phyloP scores from a whole-genome alignment of 2,888 invertebrate genomes.

The Drosophila subsilvestris region DNA sequence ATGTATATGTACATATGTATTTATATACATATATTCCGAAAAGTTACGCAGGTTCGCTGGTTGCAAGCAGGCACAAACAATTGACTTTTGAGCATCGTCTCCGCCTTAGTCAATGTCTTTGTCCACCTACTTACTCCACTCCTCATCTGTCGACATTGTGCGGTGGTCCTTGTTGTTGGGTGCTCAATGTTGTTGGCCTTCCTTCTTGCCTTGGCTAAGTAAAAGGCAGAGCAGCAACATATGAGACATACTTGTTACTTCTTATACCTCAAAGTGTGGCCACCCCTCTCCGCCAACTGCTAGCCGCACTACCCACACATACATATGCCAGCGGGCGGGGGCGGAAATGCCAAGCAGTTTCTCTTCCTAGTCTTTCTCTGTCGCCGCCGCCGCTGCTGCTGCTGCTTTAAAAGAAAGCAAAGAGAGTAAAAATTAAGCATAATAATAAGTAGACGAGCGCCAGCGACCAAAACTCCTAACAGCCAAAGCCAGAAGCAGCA shows the following conservation, averaged over 20 bases:
- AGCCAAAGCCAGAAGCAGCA: conserved; percentile 30
- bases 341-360: conserved; percentile 41
- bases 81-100: conserved; percentile 67
- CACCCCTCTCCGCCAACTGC: too few species aligned
- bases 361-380: conserved; percentile 11
- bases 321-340: too few species aligned
- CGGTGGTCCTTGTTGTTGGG: conserved; percentile 39
- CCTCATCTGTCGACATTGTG: conserved; percentile 41
- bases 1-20: not conserved
- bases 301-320: too few species aligned
- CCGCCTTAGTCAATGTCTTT: conserved; percentile 27
- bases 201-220: conserved; percentile 29
- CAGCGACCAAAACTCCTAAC: conserved; percentile 62
- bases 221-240: conserved; percentile 41
- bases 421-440: conserved; percentile 69
- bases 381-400: conserved; percentile 32
- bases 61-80: conserved; percentile 67
- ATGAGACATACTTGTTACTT: conserved; percentile 47
- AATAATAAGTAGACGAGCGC: conserved; percentile 69
- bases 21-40: conserved; percentile 1
- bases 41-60: conserved; percentile 64
- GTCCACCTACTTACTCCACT: too few species aligned
- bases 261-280: conserved; percentile 36
- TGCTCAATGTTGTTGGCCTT: conserved; percentile 32
- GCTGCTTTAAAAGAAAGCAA: conserved; percentile 55